Evolutionary conservation across 2,113 vertebrate genomes (phyloP), one percentile per base, ranked within the genome.

Genomic region (Chaetorhynchus papuensis): DNA sequence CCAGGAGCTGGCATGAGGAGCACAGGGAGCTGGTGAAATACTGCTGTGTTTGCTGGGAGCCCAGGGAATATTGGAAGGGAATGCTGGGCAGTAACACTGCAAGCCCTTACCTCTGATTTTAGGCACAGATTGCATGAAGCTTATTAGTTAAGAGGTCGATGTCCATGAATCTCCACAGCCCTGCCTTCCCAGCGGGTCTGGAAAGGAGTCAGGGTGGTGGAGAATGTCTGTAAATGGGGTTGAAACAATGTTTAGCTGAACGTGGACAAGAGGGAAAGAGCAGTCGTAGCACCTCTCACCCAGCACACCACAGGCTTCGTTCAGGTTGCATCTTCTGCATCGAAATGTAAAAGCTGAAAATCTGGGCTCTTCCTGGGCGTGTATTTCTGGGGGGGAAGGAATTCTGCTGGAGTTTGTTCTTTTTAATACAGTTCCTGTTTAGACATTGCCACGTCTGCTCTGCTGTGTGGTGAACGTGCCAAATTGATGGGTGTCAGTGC

Each of bases 381-480:
- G 1, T 22, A 10, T n/a, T 83, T 83, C 23, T 3, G 33, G 49
- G 35, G 33, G 49, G 35, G 42, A 54, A 49, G 39, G 7, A 28
- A n/a, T 83, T 79, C 30, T 41, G 0, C 24, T 66, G 80, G 39
- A 59, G 35, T 50, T 47, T n/a, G 11, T 10, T 50, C 18, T 54
- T 65, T 76, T 37, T 35, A 64, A 69, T 35, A 3, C 19, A 22
- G n/a, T 12, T 90, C 37, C 30, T 80, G 3, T n/a, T 53, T 33
- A 80, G 47, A 30, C 15, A n/a, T 35, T 57, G 66, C n/a, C 47
- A 17, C 0, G 0, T 47, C 52, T 78, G 63, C 54, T 72, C 33
- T 85, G 53, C 54, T 53, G 39, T 1, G 4, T 4, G 16, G 50
- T 7, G 41, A 76, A 14, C 0, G 1, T 24, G 57, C 22, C 41